Evolutionary conservation across 1,140 invertebrate genomes (phyloP).

Genomic region (Zaprionus tsacasi): DNA sequence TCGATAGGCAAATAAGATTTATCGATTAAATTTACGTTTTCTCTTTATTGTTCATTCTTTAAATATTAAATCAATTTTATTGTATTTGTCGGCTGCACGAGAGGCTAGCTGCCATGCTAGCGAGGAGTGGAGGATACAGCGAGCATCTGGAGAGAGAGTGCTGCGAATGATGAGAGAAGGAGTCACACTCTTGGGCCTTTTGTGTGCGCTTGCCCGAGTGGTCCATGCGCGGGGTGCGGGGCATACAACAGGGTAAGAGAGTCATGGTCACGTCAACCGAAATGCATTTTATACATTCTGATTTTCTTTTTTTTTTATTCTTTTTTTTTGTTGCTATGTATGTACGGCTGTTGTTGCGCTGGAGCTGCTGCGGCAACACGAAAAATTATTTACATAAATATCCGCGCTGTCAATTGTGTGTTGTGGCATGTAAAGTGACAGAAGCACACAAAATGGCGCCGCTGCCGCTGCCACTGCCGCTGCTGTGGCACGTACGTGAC

Average conservation of each 20-base stretch:
- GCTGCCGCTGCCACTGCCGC: slow-evolving; percentile 22
- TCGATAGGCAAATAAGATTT: slow-evolving; percentile 1
- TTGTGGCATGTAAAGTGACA: slow-evolving; percentile 81
- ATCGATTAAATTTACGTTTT: background rate
- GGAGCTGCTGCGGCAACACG: slow-evolving; percentile 59
- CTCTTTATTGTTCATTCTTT: background rate
- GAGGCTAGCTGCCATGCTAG: background rate
- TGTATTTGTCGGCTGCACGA: slow-evolving; percentile 40
- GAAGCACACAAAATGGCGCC: slow-evolving; percentile 78
- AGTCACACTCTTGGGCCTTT: slow-evolving; percentile 34
- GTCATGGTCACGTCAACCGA: slow-evolving; percentile 70
- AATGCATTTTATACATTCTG: slow-evolving; percentile 63
- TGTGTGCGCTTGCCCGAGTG: slow-evolving; percentile 15
- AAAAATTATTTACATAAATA: slow-evolving; percentile 82
- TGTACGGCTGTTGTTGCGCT: slow-evolving; percentile 30
- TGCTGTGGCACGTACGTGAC: slow-evolving; percentile 59
- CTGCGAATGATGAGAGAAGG: slow-evolving; percentile 17
- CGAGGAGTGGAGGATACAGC: background rate
- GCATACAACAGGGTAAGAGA: background rate
- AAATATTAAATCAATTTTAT: slow-evolving; percentile 24
- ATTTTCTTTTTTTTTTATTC: slow-evolving; percentile 39
- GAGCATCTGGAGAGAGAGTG: background rate
- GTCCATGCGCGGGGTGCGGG: too few species aligned
- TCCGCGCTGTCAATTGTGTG: slow-evolving; percentile 80
- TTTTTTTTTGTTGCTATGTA: slow-evolving; percentile 42